Percentiles rank a stretch among this genome's conserved stretches.
Conservation (phyloP, 2,888 invertebrate genomes). For the Hydrotaea cyrtoneurina region DNA sequence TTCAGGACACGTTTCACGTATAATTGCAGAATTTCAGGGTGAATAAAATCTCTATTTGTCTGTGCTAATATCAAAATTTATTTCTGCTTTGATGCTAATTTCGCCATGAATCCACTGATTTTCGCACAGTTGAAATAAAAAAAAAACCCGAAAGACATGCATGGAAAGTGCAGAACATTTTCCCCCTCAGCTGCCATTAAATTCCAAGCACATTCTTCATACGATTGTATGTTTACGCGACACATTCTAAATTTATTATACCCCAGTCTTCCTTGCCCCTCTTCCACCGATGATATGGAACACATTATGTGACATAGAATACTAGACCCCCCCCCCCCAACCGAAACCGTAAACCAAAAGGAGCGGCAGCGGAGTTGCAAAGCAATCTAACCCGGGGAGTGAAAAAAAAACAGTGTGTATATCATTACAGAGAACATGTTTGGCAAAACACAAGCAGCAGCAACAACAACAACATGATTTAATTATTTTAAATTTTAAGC, state of each 20-base stretch:
- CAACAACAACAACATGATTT: constrained; percentile 44
- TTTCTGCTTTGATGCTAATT: background rate
- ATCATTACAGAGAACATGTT: constrained; percentile 52
- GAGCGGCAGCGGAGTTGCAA: background rate
- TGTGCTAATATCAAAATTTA: background rate
- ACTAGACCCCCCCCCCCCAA: background rate
- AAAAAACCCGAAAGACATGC: background rate
- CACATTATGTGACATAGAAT: background rate
- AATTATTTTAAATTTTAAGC: constrained; percentile 50
- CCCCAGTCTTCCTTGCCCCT: background rate
- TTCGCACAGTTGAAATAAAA: background rate
- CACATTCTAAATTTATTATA: background rate
- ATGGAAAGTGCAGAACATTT: background rate
- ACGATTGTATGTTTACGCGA: background rate
- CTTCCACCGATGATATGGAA: background rate
- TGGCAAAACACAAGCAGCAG: background rate
- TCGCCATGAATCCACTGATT: background rate
- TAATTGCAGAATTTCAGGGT: background rate
- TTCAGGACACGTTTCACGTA: background rate
- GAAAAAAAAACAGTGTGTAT: background rate
- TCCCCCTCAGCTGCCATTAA: background rate
- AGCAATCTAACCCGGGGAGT: background rate
- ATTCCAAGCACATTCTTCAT: background rate
- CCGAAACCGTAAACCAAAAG: too few species aligned
- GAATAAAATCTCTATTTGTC: background rate